Evolutionary conservation across 2,113 vertebrate genomes (phyloP).

Genomic region (Colius striatus): DNA sequence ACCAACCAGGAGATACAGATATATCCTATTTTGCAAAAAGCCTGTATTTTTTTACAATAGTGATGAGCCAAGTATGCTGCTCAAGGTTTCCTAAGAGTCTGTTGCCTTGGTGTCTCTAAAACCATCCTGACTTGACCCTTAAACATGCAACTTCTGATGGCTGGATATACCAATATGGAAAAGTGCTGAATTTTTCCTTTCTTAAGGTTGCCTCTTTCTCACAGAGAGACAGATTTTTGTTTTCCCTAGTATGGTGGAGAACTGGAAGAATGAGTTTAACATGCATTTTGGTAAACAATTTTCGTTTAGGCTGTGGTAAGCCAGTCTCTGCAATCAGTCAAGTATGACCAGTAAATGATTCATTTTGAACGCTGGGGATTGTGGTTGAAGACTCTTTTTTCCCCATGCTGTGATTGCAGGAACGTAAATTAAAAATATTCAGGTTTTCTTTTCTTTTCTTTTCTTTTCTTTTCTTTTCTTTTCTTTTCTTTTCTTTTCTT

Average conservation of each 20-base stretch:
- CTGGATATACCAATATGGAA: not conserved
- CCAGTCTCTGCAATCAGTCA: not conserved
- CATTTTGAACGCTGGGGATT: not conserved
- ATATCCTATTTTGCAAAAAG: not conserved
- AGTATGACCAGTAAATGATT: not conserved
- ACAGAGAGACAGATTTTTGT: not conserved
- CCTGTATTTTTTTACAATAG: not conserved
- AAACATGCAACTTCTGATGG: not conserved
- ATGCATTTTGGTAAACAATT: not conserved
- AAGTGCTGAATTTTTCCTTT: not conserved
- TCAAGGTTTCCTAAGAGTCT: not conserved
- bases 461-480: rapidly evolving
- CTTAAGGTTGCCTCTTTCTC: not conserved
- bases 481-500: rapidly evolving
- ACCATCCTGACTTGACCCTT: not conserved
- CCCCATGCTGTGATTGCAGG: not conserved
- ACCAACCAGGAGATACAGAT: not conserved
- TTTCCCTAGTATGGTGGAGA: not conserved
- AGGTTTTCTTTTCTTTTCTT: too few species aligned
- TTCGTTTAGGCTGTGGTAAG: not conserved
- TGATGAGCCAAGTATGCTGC: not conserved
- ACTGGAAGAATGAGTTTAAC: not conserved
- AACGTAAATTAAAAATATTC: not conserved
- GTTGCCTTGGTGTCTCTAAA: not conserved
- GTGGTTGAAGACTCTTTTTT: not conserved